Evolutionary conservation across 2,113 vertebrate species (phyloP).

Genomic region (Paracanthobrama guichenoti): DNA sequence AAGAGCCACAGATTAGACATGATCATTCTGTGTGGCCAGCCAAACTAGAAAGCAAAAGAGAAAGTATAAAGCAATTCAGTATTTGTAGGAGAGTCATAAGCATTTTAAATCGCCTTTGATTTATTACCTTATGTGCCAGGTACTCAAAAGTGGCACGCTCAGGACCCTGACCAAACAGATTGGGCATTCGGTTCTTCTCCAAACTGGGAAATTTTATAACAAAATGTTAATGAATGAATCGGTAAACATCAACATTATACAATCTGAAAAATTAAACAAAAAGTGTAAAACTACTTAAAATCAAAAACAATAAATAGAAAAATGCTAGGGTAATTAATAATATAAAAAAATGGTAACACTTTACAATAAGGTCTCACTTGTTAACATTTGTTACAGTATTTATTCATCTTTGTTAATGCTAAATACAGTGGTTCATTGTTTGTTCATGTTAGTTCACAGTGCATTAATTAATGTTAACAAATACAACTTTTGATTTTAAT

Average conservation of each 20-base stretch:
- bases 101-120: not conserved
- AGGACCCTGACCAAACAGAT: conserved; percentile 82
- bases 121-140: conserved; percentile 83
- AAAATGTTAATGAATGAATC: not conserved
- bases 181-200: conserved; percentile 86
- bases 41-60: conserved; percentile 76
- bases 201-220: conserved; percentile 74
- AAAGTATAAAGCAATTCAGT: not conserved
- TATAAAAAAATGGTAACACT: not conserved
- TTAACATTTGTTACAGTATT: too few relatives aligned
- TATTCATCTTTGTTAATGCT: too few relatives aligned
- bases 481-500: too few relatives aligned
- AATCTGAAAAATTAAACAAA: not conserved
- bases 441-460: too few relatives aligned
- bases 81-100: not conserved
- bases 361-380: too few relatives aligned
- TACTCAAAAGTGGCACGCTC: conserved; percentile 81
- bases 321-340: not conserved
- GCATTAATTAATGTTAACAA: too few relatives aligned
- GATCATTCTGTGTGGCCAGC: conserved; percentile 83
- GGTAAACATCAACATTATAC: not conserved
- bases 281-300: not conserved
- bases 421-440: too few relatives aligned
- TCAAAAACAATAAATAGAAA: not conserved
- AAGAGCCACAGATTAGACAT: conserved; percentile 94